phyloP scores from a whole-genome alignment of 2,888 invertebrate genomes.

The Enchytraeus crypticus region DNA sequence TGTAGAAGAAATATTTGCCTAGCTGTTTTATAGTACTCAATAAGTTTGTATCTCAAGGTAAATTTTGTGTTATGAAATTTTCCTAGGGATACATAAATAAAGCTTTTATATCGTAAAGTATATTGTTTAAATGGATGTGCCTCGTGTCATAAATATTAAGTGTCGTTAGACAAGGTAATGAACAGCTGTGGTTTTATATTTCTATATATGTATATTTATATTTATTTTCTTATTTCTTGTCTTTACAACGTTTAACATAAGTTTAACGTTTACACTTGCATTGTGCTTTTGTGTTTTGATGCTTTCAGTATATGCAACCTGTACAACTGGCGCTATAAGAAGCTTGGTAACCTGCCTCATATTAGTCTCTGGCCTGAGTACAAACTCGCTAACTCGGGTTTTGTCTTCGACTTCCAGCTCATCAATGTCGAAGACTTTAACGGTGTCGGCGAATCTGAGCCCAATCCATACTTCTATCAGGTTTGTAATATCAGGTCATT shows the following conservation, averaged over 20 bases:
- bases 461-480: constrained; percentile 97
- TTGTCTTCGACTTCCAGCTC: constrained; percentile 84
- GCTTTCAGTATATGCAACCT: constrained; percentile 72
- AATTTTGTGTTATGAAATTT: background rate
- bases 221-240: too few species aligned
- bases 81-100: too few species aligned
- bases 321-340: constrained; percentile 93
- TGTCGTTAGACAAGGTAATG: too few species aligned
- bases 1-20: background rate
- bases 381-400: constrained; percentile 80
- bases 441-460: constrained; percentile 90
- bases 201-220: too few species aligned
- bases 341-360: constrained; percentile 85
- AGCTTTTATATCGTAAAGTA: too few species aligned
- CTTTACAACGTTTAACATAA: too few species aligned
- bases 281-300: background rate
- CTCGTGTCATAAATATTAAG: too few species aligned
- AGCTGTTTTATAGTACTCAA: background rate
- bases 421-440: constrained; percentile 94
- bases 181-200: too few species aligned
- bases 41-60: background rate
- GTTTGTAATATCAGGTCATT: too few species aligned
- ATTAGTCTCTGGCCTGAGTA: constrained; percentile 77
- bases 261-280: too few species aligned
- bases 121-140: too few species aligned